Evolutionary conservation across 2,797 vertebrate genomes (phyloP).

Genomic region (Chrysolophus pictus): DNA sequence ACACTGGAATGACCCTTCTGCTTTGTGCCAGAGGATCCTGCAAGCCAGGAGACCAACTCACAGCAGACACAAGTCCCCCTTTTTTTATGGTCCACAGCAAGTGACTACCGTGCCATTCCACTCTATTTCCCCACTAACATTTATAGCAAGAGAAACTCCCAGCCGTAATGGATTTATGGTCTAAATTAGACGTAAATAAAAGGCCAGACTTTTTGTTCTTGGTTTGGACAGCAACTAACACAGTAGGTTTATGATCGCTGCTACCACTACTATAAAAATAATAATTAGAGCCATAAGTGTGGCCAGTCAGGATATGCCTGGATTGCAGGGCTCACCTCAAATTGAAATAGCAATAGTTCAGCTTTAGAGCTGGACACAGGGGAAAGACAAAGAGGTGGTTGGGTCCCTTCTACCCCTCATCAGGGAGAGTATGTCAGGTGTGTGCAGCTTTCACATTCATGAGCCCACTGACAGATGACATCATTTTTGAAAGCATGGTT

Average conservation of each 20-base stretch:
- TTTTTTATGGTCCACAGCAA: background rate
- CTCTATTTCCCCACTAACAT: background rate
- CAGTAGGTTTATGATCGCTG: background rate
- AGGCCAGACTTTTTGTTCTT: background rate
- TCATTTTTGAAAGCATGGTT: slow-evolving; percentile 66
- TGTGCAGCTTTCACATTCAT: background rate
- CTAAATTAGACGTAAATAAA: background rate
- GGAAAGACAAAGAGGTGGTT: background rate
- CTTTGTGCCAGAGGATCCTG: background rate
- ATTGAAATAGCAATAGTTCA: background rate
- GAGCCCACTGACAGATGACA: slow-evolving; percentile 70
- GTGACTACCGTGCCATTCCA: background rate
- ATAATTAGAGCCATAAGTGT: background rate
- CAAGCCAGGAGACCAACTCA: background rate
- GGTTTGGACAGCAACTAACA: background rate
- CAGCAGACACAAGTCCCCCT: background rate
- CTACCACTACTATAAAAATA: background rate
- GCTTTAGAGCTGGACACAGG: background rate
- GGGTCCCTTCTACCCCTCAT: background rate
- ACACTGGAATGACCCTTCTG: background rate
- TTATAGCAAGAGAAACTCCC: background rate
- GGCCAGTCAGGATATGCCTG: background rate
- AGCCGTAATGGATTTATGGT: background rate
- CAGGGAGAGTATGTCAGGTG: background rate
- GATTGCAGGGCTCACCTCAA: background rate